These are phyloP conservation scores for Asobara japonica DNA, from an alignment of 1,140 invertebrate genomes.

Conservation along the genomic window DNA sequence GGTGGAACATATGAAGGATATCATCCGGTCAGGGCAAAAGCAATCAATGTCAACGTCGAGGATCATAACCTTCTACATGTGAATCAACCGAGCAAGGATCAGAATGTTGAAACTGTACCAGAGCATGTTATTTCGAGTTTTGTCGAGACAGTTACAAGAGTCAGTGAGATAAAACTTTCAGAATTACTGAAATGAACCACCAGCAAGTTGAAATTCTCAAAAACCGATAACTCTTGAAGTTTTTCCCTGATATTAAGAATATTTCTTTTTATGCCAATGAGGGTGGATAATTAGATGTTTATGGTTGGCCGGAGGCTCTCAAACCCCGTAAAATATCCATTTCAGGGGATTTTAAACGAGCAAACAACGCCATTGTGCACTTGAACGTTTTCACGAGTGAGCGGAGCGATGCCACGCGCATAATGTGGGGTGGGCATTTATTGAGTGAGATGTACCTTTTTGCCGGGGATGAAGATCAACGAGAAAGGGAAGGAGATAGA, in stretches of 20 bases:
- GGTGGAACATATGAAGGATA: too few species aligned
- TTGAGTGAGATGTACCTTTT: slow-evolving; percentile 20
- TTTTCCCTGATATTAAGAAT: background rate
- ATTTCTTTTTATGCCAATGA: background rate
- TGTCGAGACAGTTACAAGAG: too few species aligned
- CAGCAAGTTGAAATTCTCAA: too few species aligned
- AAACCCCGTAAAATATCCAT: slow-evolving; percentile 14
- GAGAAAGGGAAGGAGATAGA: background rate
- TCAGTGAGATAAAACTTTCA: too few species aligned
- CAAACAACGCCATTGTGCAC: slow-evolving; percentile 23
- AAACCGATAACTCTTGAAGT: too few species aligned
- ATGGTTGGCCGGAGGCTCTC: background rate
- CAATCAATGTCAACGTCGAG: too few species aligned
- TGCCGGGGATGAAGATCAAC: slow-evolving; percentile 3
- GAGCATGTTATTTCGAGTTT: too few species aligned
- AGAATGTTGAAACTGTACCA: too few species aligned
- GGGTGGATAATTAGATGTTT: slow-evolving; percentile 33
- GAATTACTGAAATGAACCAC: too few species aligned
- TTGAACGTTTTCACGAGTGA: slow-evolving; percentile 29
- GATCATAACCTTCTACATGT: too few species aligned
- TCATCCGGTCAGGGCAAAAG: too few species aligned
- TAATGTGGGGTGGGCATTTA: slow-evolving; percentile 6
- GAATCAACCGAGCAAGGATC: too few species aligned
- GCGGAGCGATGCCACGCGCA: slow-evolving; percentile 18
- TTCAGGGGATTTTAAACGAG: slow-evolving; percentile 6